A percentile compares a stretch with the other conserved stretches of the same genome.
Conservation (phyloP, 2,113 vertebrate species). For the Ptilonorhynchus violaceus region DNA sequence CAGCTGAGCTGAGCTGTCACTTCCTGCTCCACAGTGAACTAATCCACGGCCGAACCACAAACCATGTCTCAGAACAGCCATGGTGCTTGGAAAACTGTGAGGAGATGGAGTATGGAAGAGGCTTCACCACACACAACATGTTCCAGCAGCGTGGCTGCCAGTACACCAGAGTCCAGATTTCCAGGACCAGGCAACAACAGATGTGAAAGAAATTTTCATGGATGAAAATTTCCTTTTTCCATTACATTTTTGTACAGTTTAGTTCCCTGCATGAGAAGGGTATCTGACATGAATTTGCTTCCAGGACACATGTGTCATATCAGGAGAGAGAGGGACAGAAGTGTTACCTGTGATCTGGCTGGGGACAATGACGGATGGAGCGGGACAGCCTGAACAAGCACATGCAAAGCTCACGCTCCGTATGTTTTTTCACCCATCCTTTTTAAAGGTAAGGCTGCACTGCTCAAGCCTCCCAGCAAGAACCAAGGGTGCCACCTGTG, state of each 20-base stretch:
- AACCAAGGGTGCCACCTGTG: rapidly evolving
- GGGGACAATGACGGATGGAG: neutral
- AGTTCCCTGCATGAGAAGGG: neutral
- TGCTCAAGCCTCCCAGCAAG: neutral
- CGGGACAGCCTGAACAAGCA: neutral
- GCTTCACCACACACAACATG: rapidly evolving
- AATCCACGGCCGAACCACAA: neutral
- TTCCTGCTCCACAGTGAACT: neutral
- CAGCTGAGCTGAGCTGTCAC: neutral
- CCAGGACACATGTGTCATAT: neutral
- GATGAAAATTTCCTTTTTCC: neutral
- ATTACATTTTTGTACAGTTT: neutral
- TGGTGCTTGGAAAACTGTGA: rapidly evolving
- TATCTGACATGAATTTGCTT: neutral
- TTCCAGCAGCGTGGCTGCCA: neutral
- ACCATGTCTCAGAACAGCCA: rapidly evolving
- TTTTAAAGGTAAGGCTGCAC: neutral
- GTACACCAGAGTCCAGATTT: rapidly evolving
- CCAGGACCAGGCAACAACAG: neutral
- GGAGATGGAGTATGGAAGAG: rapidly evolving
- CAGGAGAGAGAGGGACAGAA: neutral
- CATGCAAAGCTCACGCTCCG: rapidly evolving
- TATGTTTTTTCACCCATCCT: neutral
- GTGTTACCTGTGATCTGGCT: neutral
- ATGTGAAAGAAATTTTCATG: neutral